Percentiles rank a stretch among this genome's conserved stretches.
Conservation (phyloP, 2,888 invertebrate genomes). For the Kuschelorhynchus macadamiae region DNA sequence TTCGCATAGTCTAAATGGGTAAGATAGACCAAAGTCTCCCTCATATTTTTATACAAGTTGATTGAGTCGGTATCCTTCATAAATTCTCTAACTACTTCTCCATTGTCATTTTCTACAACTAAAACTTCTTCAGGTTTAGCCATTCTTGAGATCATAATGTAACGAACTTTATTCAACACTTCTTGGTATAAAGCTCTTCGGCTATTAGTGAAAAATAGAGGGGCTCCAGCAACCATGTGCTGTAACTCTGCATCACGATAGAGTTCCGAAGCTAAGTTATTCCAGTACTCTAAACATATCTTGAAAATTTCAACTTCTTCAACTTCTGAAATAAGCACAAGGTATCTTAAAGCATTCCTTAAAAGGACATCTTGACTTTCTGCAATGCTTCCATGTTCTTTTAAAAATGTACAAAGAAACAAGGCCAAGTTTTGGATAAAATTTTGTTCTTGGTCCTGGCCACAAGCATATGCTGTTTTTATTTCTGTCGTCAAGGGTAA, state of each 20-base stretch:
- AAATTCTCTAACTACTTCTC: constrained; percentile 98
- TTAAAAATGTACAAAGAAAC: constrained; percentile 96
- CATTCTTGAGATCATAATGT: constrained; percentile 99
- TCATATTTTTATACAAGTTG: constrained; percentile 99
- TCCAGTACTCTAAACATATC: constrained; percentile 99
- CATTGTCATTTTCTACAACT: constrained; percentile 99
- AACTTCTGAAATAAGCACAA: constrained; percentile 95
- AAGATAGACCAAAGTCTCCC: constrained; percentile 96
- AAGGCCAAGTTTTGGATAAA: constrained; percentile 98
- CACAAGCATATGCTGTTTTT: constrained; percentile 92
- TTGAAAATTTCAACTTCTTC: constrained; percentile 99
- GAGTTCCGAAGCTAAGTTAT: constrained; percentile 90
- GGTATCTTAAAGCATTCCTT: constrained; percentile 87
- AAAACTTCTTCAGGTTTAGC: constrained; percentile 99
- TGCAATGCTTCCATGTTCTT: constrained; percentile 91
- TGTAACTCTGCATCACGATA: constrained; percentile 81
- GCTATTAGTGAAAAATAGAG: constrained; percentile 62
- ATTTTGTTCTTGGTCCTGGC: constrained; percentile 97
- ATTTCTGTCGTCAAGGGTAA: constrained; percentile 93
- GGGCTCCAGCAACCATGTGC: constrained; percentile 59
- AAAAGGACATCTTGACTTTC: constrained; percentile 84
- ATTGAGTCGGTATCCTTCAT: constrained; percentile 99
- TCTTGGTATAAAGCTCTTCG: constrained; percentile 81
- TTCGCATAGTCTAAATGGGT: constrained; percentile 98
- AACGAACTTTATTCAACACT: constrained; percentile 86